Percentiles rank a stretch among this genome's conserved stretches.
These are phyloP conservation scores for Tridacna crocea DNA, from an alignment of 2,888 invertebrate genomes.

Conservation along the genomic window DNA sequence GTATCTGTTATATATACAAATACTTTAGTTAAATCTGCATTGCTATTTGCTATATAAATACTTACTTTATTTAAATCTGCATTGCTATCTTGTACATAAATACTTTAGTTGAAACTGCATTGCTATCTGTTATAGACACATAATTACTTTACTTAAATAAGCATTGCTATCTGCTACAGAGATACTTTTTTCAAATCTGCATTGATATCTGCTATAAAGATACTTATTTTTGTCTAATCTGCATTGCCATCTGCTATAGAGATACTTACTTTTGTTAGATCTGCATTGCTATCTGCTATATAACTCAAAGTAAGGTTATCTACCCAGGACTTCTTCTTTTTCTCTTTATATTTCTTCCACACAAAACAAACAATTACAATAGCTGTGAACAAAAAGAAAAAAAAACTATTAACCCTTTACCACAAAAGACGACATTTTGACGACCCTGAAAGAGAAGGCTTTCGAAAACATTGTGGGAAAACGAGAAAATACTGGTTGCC, in stretches of 20 bases:
- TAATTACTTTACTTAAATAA: too few species aligned
- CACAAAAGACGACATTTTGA: neutral
- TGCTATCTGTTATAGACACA: too few species aligned
- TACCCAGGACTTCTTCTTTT: conserved; percentile 53
- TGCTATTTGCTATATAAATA: too few species aligned
- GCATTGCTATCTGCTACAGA: too few species aligned
- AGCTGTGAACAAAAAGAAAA: conserved; percentile 35
- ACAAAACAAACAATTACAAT: conserved; percentile 52
- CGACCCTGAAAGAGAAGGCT: neutral
- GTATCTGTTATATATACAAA: too few species aligned
- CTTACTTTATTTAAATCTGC: too few species aligned
- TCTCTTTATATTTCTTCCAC: conserved; percentile 40
- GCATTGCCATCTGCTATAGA: too few species aligned
- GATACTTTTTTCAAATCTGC: too few species aligned
- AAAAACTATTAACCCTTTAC: neutral
- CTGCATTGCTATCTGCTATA: conserved; percentile 63
- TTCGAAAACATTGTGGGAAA: neutral
- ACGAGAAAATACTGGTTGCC: neutral
- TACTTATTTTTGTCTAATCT: too few species aligned
- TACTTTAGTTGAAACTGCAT: too few species aligned
- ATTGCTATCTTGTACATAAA: too few species aligned
- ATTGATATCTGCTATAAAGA: too few species aligned
- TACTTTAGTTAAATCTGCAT: conserved; percentile 66
- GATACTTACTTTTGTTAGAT: conserved; percentile 59
- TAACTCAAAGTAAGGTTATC: conserved; percentile 62